These are phyloP conservation scores for Oreochromis grahami DNA, from an alignment of 2,797 vertebrate genomes.

Conservation along the genomic window DNA sequence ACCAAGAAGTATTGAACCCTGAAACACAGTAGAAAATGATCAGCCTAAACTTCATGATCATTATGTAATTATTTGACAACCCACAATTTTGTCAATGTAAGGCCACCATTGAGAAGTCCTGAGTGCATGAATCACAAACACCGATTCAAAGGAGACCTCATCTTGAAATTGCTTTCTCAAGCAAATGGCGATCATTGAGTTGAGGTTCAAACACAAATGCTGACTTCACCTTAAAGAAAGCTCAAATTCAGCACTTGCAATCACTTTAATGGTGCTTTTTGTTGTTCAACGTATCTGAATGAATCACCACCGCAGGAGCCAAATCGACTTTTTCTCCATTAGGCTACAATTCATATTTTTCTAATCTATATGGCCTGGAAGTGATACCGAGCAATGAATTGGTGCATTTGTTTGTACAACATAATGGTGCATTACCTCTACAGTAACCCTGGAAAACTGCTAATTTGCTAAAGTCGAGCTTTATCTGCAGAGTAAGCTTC, in stretches of 20 bases:
- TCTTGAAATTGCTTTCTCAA: neutral
- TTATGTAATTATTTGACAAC: neutral
- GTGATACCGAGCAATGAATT: neutral
- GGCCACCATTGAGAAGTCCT: neutral
- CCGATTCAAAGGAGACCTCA: neutral
- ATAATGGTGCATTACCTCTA: neutral
- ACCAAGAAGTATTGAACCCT: neutral
- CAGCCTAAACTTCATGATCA: neutral
- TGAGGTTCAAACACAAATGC: neutral
- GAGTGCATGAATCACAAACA: neutral
- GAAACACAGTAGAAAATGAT: neutral
- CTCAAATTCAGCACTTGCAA: neutral
- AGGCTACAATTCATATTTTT: neutral
- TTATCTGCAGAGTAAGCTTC: conserved; percentile 12
- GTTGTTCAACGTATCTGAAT: neutral
- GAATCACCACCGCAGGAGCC: neutral
- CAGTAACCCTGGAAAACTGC: neutral
- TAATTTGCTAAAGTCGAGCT: neutral
- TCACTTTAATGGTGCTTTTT: neutral
- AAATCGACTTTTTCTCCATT: neutral
- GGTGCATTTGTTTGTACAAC: neutral
- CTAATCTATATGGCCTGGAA: neutral
- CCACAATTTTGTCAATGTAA: neutral
- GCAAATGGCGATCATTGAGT: neutral
- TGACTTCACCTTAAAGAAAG: neutral